Percentiles rank a stretch among this genome's conserved stretches.
phyloP scores from a whole-genome alignment of 2,113 vertebrate species.

The Lichenostomus cassidix region DNA sequence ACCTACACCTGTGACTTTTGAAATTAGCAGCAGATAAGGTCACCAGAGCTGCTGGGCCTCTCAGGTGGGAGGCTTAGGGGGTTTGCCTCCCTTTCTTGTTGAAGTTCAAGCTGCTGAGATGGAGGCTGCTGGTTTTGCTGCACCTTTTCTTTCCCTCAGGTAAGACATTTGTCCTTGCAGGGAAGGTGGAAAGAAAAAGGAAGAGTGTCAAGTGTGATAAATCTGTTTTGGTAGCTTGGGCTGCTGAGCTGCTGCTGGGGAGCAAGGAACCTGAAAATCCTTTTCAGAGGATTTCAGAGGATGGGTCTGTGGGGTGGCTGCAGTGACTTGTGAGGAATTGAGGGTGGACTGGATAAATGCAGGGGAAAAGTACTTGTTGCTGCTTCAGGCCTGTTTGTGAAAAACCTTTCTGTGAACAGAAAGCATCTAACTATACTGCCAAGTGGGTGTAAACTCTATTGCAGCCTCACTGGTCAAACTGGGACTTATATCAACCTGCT shows the following conservation, averaged over 20 bases:
- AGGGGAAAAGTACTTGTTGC: neutral
- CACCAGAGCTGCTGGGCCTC: neutral
- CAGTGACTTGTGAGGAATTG: neutral
- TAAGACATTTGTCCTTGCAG: neutral
- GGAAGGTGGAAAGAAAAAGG: neutral
- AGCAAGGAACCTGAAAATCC: neutral
- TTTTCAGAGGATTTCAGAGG: neutral
- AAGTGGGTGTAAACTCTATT: neutral
- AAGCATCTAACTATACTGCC: neutral
- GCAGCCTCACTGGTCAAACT: neutral
- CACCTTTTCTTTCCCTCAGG: neutral
- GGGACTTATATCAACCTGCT: neutral
- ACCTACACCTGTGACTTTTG: neutral
- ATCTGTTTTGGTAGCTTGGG: neutral
- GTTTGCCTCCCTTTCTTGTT: neutral
- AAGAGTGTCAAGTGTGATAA: neutral
- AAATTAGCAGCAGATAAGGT: neutral
- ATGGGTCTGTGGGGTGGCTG: neutral
- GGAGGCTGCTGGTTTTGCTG: neutral
- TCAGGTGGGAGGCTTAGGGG: neutral
- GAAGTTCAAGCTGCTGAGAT: neutral
- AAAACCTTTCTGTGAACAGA: neutral
- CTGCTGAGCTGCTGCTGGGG: neutral
- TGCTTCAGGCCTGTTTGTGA: neutral
- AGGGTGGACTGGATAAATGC: neutral